These are phyloP conservation scores for Cryptus armator DNA, from an alignment of 2,888 invertebrate genomes.

Conservation along the genomic window DNA sequence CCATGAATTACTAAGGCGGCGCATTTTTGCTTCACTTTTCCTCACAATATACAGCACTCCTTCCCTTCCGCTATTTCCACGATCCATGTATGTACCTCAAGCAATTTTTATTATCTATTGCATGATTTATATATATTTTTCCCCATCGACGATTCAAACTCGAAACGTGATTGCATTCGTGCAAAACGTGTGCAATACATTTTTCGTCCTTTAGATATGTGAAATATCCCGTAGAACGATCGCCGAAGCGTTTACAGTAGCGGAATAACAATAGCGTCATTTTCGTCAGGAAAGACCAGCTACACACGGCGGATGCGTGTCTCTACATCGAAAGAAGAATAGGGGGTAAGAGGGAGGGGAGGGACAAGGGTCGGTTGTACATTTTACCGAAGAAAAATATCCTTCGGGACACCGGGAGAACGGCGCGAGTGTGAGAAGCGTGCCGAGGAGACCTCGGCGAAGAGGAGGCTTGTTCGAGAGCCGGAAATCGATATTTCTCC, in stretches of 20 bases:
- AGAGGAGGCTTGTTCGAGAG: constrained; percentile 29
- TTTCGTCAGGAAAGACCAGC: constrained; percentile 6
- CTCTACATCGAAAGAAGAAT: not conserved
- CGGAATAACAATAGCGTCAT: constrained; percentile 34
- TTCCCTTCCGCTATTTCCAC: not conserved
- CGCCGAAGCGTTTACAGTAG: constrained; percentile 10
- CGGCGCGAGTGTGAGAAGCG: constrained; percentile 28
- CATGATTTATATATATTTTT: constrained; percentile 4
- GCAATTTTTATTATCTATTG: too few relatives aligned
- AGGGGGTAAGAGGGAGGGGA: constrained; percentile 2
- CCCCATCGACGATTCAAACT: not conserved
- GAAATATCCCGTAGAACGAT: constrained; percentile 8
- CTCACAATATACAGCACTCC: too few relatives aligned
- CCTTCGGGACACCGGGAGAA: constrained; percentile 33
- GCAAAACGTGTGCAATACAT: not conserved
- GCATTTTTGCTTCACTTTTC: too few relatives aligned
- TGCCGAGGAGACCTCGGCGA: not conserved
- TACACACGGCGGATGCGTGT: not conserved
- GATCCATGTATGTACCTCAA: not conserved
- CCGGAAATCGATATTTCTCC: constrained; percentile 64
- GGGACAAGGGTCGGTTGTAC: constrained; percentile 48
- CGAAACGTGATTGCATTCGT: constrained; percentile 5
- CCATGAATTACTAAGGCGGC: too few relatives aligned
- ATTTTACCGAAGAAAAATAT: constrained; percentile 63
- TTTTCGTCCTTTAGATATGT: not conserved